Base-by-base conservation (phyloP, 2,888 invertebrate species). In the Eupithecia subumbrata region DNA sequence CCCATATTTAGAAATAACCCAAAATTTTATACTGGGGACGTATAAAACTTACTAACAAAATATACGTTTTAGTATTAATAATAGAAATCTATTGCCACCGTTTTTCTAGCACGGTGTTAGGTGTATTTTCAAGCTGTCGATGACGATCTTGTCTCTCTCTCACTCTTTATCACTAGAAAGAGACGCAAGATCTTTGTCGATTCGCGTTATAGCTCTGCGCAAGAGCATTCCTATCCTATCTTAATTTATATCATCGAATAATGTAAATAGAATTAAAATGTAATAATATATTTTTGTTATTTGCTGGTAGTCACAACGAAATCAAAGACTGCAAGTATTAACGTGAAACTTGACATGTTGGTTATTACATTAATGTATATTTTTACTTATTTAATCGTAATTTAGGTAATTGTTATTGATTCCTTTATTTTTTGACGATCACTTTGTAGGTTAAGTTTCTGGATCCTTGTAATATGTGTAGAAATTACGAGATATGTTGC, bases 221-320 rank as follows among this genome's bases (percentile, higher is more conserved):
- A 89, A 30, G 93, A 84, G 92, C 88, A 85, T 88, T 90, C 90
- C 92, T 91, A 90, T 87, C 91, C 89, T 89, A 89, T 90, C 87
- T 82, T 81, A 85, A 85, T 84, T 86, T 84, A 40, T 87, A 84
- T 86, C 86, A 90, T 93, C 92, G 92, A 93, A 92, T 93, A 91
- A 87, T 93, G 92, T 94, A 92, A 89, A 93, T 93, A 93, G 88
- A 63, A 60, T 67, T 75, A 74, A 76, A 78, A 77, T 52, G 63
- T 76, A 71, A 74, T 80, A 80, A 83, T 87, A 85, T 82, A 86
- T 84, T 80, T 56, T 83, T 84, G 83, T 88, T 88, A 84, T 85
- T 85, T 89, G 90, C 92, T 93, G 89, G 92, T 95, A 93, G 94
- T 95, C 94, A 94, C 95, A 94, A 94, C 91, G 93, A 92, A 93